These are phyloP conservation scores for Blennius ocellaris DNA, from an alignment of 2,113 vertebrate genomes.

Conservation along the genomic window DNA sequence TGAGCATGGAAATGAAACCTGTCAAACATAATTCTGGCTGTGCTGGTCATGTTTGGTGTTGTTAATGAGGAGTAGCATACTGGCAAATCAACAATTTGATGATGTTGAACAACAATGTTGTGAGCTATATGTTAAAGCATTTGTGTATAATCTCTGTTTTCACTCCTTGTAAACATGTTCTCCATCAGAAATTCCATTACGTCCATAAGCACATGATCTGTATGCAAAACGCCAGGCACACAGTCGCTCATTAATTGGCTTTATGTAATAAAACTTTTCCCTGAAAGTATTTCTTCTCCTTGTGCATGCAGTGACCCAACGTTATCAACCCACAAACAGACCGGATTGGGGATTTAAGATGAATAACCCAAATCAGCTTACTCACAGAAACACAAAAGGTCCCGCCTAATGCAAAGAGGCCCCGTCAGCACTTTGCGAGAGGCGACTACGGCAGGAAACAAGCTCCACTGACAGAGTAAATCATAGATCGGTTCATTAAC, in stretches of 20 bases:
- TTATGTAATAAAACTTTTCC: slow-evolving; percentile 38
- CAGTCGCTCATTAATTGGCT: slow-evolving; percentile 44
- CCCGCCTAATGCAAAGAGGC: slow-evolving; percentile 34
- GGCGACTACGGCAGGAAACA: slow-evolving; percentile 51
- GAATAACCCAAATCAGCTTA: slow-evolving; percentile 71
- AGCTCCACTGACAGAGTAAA: slow-evolving; percentile 68
- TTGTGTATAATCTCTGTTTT: slow-evolving; percentile 2
- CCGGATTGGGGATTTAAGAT: slow-evolving; percentile 64
- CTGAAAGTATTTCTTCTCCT: slow-evolving; percentile 27
- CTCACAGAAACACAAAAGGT: slow-evolving; percentile 63
- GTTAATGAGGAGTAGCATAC: too few relatives aligned
- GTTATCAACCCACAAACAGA: slow-evolving; percentile 63
- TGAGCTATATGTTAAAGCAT: slow-evolving; percentile 2
- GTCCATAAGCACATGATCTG: slow-evolving; percentile 22
- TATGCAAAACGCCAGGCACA: not conserved
- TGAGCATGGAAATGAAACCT: too few relatives aligned
- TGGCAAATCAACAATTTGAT: too few relatives aligned
- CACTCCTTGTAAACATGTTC: slow-evolving; percentile 16
- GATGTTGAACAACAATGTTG: not conserved
- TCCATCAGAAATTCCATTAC: slow-evolving; percentile 14
- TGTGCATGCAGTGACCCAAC: slow-evolving; percentile 46
- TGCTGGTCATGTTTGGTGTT: too few relatives aligned
- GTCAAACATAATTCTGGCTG: too few relatives aligned
- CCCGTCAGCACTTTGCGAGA: slow-evolving; percentile 69
- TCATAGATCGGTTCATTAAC: slow-evolving; percentile 79